Conservation (phyloP, 1,140 invertebrate species). For the Cecropterus lyciades region DNA sequence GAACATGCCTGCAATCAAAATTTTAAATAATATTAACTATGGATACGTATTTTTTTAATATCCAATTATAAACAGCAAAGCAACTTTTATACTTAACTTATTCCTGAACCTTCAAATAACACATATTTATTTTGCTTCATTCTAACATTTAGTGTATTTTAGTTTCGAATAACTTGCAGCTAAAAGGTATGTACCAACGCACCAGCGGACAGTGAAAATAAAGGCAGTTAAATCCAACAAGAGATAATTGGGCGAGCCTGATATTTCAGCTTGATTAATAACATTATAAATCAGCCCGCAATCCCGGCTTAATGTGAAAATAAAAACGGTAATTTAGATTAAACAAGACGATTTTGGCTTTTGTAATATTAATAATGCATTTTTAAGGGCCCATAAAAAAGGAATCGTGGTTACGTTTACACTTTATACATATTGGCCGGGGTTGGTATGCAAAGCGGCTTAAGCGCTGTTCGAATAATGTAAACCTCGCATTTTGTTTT, state of each 20-base stretch:
- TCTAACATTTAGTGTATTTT: background rate
- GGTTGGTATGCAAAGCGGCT: constrained; percentile 22
- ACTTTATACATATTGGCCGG: constrained; percentile 33
- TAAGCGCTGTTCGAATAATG: constrained; percentile 18
- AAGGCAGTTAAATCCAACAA: constrained; percentile 49
- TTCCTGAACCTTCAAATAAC: no score
- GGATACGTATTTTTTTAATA: no score
- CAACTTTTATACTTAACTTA: no score
- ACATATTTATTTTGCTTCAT: background rate
- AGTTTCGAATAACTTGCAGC: background rate
- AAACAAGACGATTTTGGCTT: constrained; percentile 51
- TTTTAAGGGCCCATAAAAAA: constrained; percentile 46
- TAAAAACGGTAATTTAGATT: constrained; percentile 57
- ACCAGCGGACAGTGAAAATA: constrained; percentile 34
- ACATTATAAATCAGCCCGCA: constrained; percentile 54
- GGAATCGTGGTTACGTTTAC: constrained; percentile 36
- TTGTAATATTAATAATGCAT: constrained; percentile 49
- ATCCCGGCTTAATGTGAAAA: constrained; percentile 53
- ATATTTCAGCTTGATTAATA: constrained; percentile 60
- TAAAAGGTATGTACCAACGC: constrained; percentile 31
- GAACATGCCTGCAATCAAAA: no score
- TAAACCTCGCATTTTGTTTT: constrained; percentile 13
- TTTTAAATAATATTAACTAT: no score
- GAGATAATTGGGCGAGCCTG: constrained; percentile 56
- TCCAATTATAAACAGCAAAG: no score